Evolutionary conservation across 30 jellyfish, hydroid and myxozoan genomes (phyloP).

Genomic region (Turritopsis rubra): DNA sequence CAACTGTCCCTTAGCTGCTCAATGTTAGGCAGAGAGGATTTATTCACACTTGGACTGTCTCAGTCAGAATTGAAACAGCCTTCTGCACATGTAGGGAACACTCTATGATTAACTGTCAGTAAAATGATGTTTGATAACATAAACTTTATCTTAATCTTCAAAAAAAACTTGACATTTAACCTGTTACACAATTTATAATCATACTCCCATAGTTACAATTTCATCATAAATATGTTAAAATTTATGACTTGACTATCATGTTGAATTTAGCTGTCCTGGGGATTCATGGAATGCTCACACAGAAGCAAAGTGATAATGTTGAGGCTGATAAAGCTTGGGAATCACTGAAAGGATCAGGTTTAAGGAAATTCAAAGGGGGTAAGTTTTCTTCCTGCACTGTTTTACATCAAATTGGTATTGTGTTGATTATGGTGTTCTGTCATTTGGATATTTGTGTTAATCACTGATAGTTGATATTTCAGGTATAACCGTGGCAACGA

Average conservation of each 20-base stretch:
- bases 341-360: constrained; percentile 83
- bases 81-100: too few relatives aligned
- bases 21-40: too few relatives aligned
- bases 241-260: not conserved
- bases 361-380: constrained; percentile 86
- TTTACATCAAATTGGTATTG: not conserved
- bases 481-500: constrained; percentile 77
- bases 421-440: not conserved
- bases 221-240: not conserved
- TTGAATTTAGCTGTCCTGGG: constrained; percentile 74
- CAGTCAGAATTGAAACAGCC: too few relatives aligned
- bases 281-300: constrained; percentile 85
- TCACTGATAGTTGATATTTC: not conserved
- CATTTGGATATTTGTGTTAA: not conserved
- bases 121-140: too few relatives aligned
- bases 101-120: too few relatives aligned
- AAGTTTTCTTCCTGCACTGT: too few relatives aligned
- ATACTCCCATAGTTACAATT: not conserved
- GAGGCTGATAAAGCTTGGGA: constrained; percentile 92
- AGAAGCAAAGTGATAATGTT: constrained; percentile 73
- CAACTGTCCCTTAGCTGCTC: too few relatives aligned
- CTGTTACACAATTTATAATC: not conserved
- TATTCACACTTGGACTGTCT: too few relatives aligned
- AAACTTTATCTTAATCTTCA: not conserved
- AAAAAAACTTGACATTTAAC: not conserved